phyloP scores from a whole-genome alignment of 2,888 invertebrate species.

The Caenorhabditis sp. region DNA sequence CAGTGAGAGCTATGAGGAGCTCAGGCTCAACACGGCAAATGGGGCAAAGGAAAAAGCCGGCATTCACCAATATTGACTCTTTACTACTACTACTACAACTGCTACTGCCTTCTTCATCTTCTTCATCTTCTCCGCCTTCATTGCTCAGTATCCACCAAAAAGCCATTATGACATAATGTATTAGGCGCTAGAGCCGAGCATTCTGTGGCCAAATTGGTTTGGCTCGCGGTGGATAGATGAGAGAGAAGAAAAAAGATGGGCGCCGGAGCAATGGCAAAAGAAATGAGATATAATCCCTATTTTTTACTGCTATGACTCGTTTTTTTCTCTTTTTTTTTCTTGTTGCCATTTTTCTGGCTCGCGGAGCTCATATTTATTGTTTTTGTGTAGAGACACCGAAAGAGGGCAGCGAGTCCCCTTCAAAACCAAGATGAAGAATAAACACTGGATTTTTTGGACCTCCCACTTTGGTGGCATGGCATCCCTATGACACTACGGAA shows the following conservation, averaged over 20 bases:
- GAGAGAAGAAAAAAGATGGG: conserved; percentile 9
- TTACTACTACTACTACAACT: conserved; percentile 36
- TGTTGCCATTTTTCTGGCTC: neutral
- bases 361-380: conserved; percentile 30
- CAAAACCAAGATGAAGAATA: conserved; percentile 30
- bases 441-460: conserved; percentile 31
- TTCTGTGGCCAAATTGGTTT: conserved; percentile 25
- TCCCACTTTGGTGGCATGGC: conserved; percentile 36
- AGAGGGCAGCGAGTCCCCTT: neutral
- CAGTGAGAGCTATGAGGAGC: conserved; percentile 29
- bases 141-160: conserved; percentile 43
- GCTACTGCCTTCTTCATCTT: conserved; percentile 11
- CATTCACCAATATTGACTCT: conserved; percentile 62
- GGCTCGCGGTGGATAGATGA: neutral
- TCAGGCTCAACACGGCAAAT: conserved; percentile 28
- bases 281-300: conserved; percentile 33
- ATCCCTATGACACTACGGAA: conserved; percentile 1
- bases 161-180: conserved; percentile 60
- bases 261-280: conserved; percentile 14
- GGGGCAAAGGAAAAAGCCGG: conserved; percentile 2
- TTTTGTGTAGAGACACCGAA: conserved; percentile 24
- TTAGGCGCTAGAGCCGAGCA: conserved; percentile 33
- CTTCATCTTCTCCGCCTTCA: conserved; percentile 9
- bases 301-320: conserved; percentile 5
- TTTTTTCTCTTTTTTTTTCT: neutral